Evolutionary conservation across 2,113 vertebrate species (phyloP).

Genomic region (Pygoscelis antarcticus): DNA sequence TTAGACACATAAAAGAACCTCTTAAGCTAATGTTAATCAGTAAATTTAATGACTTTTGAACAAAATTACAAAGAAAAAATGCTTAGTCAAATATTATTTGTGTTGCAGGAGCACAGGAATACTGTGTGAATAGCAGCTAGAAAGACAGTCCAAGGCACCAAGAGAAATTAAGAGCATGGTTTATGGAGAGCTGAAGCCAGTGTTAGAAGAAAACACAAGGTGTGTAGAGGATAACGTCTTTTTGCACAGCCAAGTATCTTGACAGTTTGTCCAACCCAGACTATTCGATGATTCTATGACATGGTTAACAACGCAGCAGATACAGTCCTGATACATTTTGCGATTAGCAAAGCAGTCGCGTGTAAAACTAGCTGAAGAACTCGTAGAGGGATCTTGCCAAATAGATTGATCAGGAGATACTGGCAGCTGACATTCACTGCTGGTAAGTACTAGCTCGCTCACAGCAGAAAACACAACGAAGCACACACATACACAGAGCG

Average conservation of each 20-base stretch:
- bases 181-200: not conserved
- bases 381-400: not conserved
- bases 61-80: not conserved
- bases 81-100: not conserved
- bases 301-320: not conserved
- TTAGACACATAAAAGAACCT: not conserved
- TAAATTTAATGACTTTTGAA: not conserved
- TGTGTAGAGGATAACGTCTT: not conserved
- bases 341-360: not conserved
- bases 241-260: not conserved
- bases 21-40: not conserved
- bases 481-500: rapidly evolving
- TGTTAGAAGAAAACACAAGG: not conserved
- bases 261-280: not conserved
- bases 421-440: not conserved
- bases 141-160: not conserved
- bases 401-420: not conserved
- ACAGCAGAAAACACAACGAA: too few relatives aligned
- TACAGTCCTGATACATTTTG: too few relatives aligned
- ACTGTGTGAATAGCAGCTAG: not conserved
- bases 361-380: not conserved
- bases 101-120: not conserved
- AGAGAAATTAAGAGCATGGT: not conserved
- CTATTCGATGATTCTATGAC: too few relatives aligned
- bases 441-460: not conserved